phyloP scores from a whole-genome alignment of 1,140 invertebrate species.

The Drosophila tani region DNA sequence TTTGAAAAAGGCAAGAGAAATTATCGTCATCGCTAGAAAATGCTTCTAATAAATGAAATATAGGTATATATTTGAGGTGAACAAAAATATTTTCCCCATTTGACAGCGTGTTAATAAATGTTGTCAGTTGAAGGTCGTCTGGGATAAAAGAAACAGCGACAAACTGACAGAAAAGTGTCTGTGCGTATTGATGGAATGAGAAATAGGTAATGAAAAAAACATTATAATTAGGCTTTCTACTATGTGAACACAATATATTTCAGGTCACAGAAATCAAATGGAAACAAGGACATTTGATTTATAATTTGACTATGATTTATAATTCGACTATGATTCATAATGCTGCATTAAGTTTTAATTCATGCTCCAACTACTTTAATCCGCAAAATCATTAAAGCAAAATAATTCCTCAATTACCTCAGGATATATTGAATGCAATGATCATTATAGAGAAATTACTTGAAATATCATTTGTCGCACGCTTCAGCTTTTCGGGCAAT shows the following conservation, averaged over 20 bases:
- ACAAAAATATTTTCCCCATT: constrained; percentile 33
- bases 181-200: constrained; percentile 21
- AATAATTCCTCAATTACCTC: constrained; percentile 25
- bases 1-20: not conserved
- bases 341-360: constrained; percentile 9
- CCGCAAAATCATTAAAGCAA: constrained; percentile 14
- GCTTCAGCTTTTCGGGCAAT: constrained; percentile 45
- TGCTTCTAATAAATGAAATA: constrained; percentile 26
- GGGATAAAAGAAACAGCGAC: constrained; percentile 5
- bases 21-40: constrained; percentile 6
- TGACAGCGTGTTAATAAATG: constrained; percentile 56
- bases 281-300: not conserved
- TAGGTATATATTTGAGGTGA: constrained; percentile 13
- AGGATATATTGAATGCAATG: constrained; percentile 11
- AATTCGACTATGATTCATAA: no score
- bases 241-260: constrained; percentile 4
- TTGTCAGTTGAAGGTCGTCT: constrained; percentile 50
- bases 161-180: constrained; percentile 19
- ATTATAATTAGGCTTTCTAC: constrained; percentile 19
- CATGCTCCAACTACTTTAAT: constrained; percentile 11
- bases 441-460: constrained; percentile 22
- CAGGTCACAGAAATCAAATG: constrained; percentile 2
- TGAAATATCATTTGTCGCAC: constrained; percentile 27
- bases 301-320: no score
- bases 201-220: constrained; percentile 18